phyloP scores from a whole-genome alignment of 2,797 vertebrate species.

The Carcharodon carcharias region DNA sequence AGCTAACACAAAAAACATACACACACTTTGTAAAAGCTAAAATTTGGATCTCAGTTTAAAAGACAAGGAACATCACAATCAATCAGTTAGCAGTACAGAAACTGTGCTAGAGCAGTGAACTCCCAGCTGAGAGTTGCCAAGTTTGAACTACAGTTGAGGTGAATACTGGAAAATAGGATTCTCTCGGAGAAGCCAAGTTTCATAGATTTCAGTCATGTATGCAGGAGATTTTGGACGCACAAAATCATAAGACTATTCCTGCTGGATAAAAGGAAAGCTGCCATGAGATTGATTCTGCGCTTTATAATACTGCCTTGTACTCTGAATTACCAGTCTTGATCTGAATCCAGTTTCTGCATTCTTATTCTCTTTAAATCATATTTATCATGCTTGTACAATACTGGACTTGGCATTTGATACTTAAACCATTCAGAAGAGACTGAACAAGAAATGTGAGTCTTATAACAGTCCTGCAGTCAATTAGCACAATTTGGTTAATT shows the following conservation, averaged over 20 bases:
- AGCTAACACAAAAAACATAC: neutral
- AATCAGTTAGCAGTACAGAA: neutral
- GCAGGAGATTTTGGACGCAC: neutral
- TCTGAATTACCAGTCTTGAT: neutral
- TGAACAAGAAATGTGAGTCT: neutral
- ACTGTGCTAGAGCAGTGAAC: neutral
- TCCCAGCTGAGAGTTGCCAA: neutral
- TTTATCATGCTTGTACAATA: neutral
- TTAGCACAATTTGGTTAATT: neutral
- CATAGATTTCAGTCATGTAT: neutral
- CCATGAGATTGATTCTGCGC: neutral
- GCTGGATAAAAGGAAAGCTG: neutral
- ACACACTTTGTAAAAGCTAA: neutral
- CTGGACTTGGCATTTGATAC: neutral
- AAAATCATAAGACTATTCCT: neutral
- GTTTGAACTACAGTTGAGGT: neutral
- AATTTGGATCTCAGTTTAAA: neutral
- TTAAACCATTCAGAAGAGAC: neutral
- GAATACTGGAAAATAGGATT: neutral
- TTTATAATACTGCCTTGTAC: neutral
- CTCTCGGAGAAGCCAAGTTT: neutral
- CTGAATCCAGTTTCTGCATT: too few species aligned
- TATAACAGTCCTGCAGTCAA: neutral
- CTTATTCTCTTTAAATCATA: neutral
- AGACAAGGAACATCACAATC: neutral